Percentiles rank a stretch among this genome's conserved stretches.
Conservation (phyloP, 2,797 vertebrate genomes). For the Astyanax mexicanus region DNA sequence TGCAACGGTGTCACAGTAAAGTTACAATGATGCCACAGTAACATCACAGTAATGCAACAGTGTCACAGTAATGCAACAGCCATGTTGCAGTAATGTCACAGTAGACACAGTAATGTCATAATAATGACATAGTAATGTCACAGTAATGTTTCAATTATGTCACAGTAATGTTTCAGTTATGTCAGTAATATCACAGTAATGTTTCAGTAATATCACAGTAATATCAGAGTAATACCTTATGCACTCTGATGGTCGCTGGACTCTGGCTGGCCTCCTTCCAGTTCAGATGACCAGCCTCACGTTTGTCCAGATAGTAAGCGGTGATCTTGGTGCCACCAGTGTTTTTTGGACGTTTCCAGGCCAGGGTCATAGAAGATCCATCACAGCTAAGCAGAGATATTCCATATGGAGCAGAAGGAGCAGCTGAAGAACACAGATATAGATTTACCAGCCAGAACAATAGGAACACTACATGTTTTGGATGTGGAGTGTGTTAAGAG, state of each 20-base stretch:
- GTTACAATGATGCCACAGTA: too few relatives aligned
- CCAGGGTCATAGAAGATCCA: constrained; percentile 90
- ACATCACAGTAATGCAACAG: too few relatives aligned
- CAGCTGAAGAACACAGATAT: constrained; percentile 74
- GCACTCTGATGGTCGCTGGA: constrained; percentile 75
- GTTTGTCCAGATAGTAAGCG: constrained; percentile 91
- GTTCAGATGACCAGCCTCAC: constrained; percentile 79
- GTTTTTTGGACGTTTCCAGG: constrained; percentile 90
- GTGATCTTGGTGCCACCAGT: constrained; percentile 88
- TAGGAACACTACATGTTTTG: not conserved
- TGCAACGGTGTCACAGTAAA: too few relatives aligned
- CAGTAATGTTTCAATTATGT: too few relatives aligned
- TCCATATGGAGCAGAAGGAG: constrained; percentile 88
- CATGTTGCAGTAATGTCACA: too few relatives aligned
- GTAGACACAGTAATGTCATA: too few relatives aligned
- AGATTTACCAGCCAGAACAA: not conserved
- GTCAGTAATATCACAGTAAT: too few relatives aligned
- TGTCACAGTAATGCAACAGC: too few relatives aligned
- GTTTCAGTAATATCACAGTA: too few relatives aligned
- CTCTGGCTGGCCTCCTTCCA: constrained; percentile 90
- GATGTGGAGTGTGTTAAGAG: not conserved
- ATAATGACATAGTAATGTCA: too few relatives aligned
- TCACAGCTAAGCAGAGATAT: constrained; percentile 90
- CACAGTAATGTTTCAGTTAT: too few relatives aligned
- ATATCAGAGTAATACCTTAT: too few relatives aligned